Percentiles rank a stretch among this genome's conserved stretches.
Evolutionary conservation across 2,797 vertebrate genomes (phyloP).

Genomic region (Heteromormyrus szaboi): DNA sequence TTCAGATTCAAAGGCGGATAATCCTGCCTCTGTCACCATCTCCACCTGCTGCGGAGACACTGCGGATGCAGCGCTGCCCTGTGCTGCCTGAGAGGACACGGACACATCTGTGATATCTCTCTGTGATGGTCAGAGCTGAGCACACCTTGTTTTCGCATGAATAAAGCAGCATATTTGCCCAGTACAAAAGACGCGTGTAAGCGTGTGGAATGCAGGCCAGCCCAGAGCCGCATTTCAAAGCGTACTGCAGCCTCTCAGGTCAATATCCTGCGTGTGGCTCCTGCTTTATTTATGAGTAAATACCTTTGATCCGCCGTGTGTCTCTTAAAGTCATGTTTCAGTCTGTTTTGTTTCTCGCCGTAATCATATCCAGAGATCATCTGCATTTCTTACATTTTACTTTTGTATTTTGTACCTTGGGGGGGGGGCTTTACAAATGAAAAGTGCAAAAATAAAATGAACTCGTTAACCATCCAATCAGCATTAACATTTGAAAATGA

Average conservation of each 20-base stretch:
- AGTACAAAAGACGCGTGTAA: slow-evolving; percentile 28
- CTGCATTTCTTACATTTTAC: not conserved
- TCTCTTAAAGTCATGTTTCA: slow-evolving; percentile 66
- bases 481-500: slow-evolving; percentile 54
- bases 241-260: slow-evolving; percentile 67
- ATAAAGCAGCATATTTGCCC: not conserved
- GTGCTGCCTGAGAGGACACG: slow-evolving; percentile 60
- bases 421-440: not conserved
- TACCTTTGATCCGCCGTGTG: slow-evolving; percentile 71
- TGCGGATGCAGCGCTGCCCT: rapidly evolving
- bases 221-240: slow-evolving; percentile 70
- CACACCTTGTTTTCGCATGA: not conserved
- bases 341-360: slow-evolving; percentile 49
- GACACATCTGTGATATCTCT: slow-evolving; percentile 63
- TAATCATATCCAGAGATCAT: not conserved
- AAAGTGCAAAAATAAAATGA: slow-evolving; percentile 24
- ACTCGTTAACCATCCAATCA: slow-evolving; percentile 60
- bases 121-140: not conserved
- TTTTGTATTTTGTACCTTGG: not conserved
- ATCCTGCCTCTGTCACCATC: not conserved
- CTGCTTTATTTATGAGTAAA: slow-evolving; percentile 70
- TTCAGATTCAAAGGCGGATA: not conserved
- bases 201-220: slow-evolving; percentile 56
- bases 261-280: slow-evolving; percentile 66
- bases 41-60: not conserved